phyloP scores from a whole-genome alignment of 2,113 vertebrate genomes.

The Menidia beryllina region DNA sequence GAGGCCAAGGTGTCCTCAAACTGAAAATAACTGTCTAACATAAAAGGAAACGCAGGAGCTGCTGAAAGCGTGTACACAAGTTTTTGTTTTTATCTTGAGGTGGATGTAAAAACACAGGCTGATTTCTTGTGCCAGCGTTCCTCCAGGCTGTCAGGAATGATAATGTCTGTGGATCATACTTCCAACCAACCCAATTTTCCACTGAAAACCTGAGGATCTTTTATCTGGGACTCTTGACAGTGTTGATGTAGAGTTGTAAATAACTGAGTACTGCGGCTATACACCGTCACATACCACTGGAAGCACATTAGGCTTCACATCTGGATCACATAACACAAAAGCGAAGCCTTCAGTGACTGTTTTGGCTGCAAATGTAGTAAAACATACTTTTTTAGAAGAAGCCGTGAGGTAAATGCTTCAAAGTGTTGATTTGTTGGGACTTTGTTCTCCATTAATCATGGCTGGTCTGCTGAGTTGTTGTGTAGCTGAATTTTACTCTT shows the following conservation, averaged over 20 bases:
- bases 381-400: conserved; percentile 10
- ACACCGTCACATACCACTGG: conserved; percentile 66
- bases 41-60: conserved; percentile 14
- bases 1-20: background rate
- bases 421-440: conserved; percentile 33
- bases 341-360: conserved; percentile 63
- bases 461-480: conserved; percentile 4
- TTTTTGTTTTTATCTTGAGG: conserved; percentile 21
- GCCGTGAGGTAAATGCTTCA: conserved; percentile 8
- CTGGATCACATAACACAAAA: conserved; percentile 74
- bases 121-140: conserved; percentile 15
- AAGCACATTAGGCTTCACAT: conserved; percentile 73
- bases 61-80: conserved; percentile 14
- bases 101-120: conserved; percentile 29
- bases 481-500: conserved; percentile 16
- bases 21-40: background rate
- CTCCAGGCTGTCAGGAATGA: background rate
- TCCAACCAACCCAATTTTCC: conserved; percentile 62
- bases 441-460: conserved; percentile 26
- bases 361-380: conserved; percentile 62
- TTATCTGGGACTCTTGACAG: conserved; percentile 67
- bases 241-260: conserved; percentile 67
- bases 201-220: conserved; percentile 60
- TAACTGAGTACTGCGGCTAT: conserved; percentile 66
- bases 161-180: conserved; percentile 3